Base-by-base conservation (phyloP, 2,888 invertebrate species). In the Morpho helenor region DNA sequence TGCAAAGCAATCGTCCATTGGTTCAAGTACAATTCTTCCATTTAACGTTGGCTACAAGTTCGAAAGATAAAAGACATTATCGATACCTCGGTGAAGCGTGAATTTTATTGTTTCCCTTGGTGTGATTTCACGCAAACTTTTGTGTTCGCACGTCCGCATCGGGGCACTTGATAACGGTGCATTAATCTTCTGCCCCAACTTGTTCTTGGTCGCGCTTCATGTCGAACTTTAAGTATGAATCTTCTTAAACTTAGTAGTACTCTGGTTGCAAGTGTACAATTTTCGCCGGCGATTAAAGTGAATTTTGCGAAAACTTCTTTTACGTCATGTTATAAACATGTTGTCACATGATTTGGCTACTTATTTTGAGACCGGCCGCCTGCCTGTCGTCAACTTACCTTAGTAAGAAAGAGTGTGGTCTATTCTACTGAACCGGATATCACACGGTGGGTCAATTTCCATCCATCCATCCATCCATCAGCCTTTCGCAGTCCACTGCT, bases 91-190 rank as follows among this genome's bases (percentile, higher is more conserved):
- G 39, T 49, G 52, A 81, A 75, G 82, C 81, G 84, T 84, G 76
- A 82, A 86, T 86, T 87, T 87, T 85, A 86, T 85, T 84, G 84
- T 82, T 84, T 81, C 78, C 82, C 74, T 72, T 73, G 63, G 72
- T 72, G 70, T 75, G 74, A 75, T 75, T 71, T 66, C 68, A 72
- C 72, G 67, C 75, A 74, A 84, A 82, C 74, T 83, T 84, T 78
- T 69, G 73, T 78, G 80, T 82, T 81, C 78, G 73, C 77, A 77
- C 76, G 73, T 77, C 74, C 70, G 69, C 71, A 66, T 70, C 66
- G 68, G 64, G 63, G 68, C 66, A 74, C 69, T 78, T 72, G 67
- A 70, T 71, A 72, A 70, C 69, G 66, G 67, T 70, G 75, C 77
- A 79, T 80, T 79, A 76, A 78, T 81, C 77, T 78, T 72, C 68